phyloP scores from a whole-genome alignment of 2,113 vertebrate species.

The Alaudala cheleensis region DNA sequence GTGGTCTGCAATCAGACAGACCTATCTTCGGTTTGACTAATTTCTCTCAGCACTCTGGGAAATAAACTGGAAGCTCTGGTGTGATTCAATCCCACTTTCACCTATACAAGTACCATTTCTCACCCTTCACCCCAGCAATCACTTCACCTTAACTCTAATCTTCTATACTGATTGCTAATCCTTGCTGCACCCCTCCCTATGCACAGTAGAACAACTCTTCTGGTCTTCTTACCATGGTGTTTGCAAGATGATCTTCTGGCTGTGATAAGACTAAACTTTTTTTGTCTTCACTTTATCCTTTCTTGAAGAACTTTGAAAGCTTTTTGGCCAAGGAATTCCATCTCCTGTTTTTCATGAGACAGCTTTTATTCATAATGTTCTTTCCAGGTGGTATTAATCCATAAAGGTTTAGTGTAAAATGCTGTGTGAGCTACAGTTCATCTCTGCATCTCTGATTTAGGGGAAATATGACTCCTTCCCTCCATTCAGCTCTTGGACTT shows the following conservation, averaged over 20 bases:
- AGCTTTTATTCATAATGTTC: not conserved
- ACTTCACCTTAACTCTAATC: not conserved
- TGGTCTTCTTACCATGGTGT: not conserved
- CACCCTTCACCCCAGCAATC: not conserved
- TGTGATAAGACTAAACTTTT: not conserved
- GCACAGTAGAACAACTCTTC: not conserved
- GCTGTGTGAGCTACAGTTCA: not conserved
- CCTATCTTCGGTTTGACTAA: not conserved
- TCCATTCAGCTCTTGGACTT: not conserved
- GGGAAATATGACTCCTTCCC: not conserved
- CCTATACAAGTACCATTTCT: not conserved
- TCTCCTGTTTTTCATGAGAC: not conserved
- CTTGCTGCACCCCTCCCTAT: not conserved
- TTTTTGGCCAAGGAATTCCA: not conserved
- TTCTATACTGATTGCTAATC: not conserved
- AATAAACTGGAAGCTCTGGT: not conserved
- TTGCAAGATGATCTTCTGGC: not conserved
- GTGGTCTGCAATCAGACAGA: not conserved
- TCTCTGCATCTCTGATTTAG: not conserved
- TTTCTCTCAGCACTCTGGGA: not conserved
- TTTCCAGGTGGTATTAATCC: not conserved
- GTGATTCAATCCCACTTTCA: not conserved
- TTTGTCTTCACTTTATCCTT: not conserved
- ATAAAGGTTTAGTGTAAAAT: not conserved
- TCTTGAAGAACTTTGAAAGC: not conserved